Conservation (phyloP, 2,113 vertebrate species). For the Callopanchax toddi region DNA sequence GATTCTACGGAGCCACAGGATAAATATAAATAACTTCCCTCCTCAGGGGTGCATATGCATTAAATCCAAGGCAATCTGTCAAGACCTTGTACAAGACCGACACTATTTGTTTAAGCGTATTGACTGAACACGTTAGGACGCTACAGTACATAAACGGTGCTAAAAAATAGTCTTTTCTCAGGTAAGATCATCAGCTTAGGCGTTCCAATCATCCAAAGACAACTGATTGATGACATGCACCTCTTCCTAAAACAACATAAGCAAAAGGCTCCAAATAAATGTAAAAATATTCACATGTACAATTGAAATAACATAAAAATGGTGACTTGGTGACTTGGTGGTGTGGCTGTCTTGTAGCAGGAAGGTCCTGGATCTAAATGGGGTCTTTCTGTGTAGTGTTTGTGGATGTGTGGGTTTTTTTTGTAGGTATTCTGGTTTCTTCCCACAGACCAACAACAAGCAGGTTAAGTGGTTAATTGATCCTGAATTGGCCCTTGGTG, state of each 20-base stretch:
- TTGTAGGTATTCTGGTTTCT: too few relatives aligned
- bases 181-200: background rate
- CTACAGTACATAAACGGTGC: background rate
- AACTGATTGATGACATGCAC: background rate
- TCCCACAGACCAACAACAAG: too few relatives aligned
- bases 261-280: background rate
- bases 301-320: too few relatives aligned
- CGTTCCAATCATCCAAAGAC: background rate
- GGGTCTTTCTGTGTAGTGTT: too few relatives aligned
- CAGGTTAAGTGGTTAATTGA: too few relatives aligned
- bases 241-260: background rate
- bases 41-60: constrained; percentile 18
- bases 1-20: constrained; percentile 28
- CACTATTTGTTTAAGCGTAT: constrained; percentile 33
- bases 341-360: too few relatives aligned
- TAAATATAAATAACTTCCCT: constrained; percentile 26
- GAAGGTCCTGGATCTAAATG: too few relatives aligned
- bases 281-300: too few relatives aligned
- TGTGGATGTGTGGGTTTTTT: too few relatives aligned
- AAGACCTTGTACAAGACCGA: constrained; percentile 13
- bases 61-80: constrained; percentile 35
- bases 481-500: too few relatives aligned
- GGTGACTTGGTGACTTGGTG: too few relatives aligned
- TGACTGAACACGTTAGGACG: constrained; percentile 20
- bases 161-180: background rate